A percentile compares a stretch with the other conserved stretches of the same genome.
Conservation (phyloP, 1,140 invertebrate species). For the Pseudomyrmex pallidus region DNA sequence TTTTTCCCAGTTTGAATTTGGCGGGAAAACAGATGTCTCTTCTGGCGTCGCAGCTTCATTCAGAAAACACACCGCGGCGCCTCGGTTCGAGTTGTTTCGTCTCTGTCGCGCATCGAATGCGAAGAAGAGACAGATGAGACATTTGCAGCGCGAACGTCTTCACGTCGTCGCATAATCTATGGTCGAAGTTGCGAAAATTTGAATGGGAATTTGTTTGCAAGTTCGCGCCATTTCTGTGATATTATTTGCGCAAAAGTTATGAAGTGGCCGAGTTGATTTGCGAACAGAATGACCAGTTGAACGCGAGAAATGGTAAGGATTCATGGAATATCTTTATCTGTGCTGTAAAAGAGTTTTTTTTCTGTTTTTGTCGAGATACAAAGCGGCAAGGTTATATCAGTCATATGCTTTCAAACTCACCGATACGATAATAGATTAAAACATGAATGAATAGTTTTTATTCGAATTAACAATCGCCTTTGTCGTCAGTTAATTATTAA, state of each 20-base stretch:
- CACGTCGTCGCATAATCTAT: neutral
- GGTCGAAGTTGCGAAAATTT: conserved; percentile 20
- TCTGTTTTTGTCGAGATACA: neutral
- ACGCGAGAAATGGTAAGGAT: conserved; percentile 33
- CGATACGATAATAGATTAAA: neutral
- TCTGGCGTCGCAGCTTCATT: neutral
- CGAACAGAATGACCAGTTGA: neutral
- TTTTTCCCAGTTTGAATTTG: no score
- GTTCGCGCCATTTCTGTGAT: conserved; percentile 11
- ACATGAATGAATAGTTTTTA: no score
- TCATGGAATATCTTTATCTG: neutral
- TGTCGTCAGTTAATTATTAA: neutral
- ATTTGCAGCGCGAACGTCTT: no score
- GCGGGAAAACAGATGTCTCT: neutral
- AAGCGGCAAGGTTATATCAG: conserved; percentile 7
- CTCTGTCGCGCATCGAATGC: no score
- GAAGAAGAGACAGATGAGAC: no score
- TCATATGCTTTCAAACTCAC: neutral
- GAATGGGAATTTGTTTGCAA: neutral
- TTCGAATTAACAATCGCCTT: no score
- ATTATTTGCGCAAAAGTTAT: neutral
- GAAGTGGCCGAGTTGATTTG: neutral
- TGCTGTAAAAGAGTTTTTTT: neutral
- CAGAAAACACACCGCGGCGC: neutral
- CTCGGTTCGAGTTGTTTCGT: no score